Evolutionary conservation across 2,888 invertebrate species (phyloP), one percentile per base, ranked within the genome.

Genomic region (Mimas tiliae): DNA sequence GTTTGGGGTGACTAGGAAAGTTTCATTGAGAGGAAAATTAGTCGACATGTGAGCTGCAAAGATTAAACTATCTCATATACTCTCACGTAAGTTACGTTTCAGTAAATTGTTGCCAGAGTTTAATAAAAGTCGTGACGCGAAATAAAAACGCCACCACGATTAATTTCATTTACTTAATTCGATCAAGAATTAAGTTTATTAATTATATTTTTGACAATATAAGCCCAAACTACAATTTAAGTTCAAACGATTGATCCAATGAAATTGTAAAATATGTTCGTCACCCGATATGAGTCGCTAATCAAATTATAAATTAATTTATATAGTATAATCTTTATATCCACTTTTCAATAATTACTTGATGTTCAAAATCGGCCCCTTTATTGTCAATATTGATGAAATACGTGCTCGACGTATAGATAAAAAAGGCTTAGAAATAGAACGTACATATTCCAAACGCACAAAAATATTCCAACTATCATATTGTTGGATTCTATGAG

Each of bases 381-480:
- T 58, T 58, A 58, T 42, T 58, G 58, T 58, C 58, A 42, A 21
- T 42, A 19, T 19, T 42, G 19, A 12, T 58, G 42, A 19, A 38
- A 42, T 38, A 19, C 58, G 42, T 19, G 58, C 21, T 42, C 21
- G 38, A 58, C 58, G 19, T 42, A 42, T 19, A 11, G 19, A 42
- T 53, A 58, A 11, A 11, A 58, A 58, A 42, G n/a, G 38, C 19
- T 19, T 58, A 42, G n/a, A 42, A 19, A 21, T 42, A 58, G n/a
- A 19, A 19, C n/a, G n/a, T 48, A 48, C 19, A 19, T 19, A 42
- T 21, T 19, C 19, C 58, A 58, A 58, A 12, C 42, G 58, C 58
- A 58, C 58, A 58, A 58, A 58, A 58, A 58, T 58, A 58, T 58
- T 42, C 58, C 58, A 58, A 58, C 58, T 42, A 58, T 12, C 6